These are phyloP conservation scores for Melieria crassipennis DNA, from an alignment of 2,888 invertebrate species.

Conservation along the genomic window DNA sequence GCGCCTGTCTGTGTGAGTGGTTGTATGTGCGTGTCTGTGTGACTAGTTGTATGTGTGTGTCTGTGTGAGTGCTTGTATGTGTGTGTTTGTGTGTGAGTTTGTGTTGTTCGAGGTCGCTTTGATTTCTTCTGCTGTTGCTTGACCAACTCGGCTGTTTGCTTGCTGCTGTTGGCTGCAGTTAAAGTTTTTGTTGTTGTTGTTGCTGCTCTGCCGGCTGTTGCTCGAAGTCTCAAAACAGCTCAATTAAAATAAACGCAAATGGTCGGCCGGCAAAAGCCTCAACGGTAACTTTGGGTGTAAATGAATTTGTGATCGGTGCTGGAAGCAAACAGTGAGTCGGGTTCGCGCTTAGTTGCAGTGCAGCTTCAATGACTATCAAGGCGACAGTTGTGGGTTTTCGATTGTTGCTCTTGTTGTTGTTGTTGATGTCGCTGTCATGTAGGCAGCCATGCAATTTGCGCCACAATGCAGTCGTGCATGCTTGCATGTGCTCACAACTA, in stretches of 20 bases:
- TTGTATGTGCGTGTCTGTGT: too few species aligned
- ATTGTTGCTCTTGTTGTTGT: background rate
- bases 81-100: too few species aligned
- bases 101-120: background rate
- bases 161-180: background rate
- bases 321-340: too few species aligned
- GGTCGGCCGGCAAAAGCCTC: constrained; percentile 9
- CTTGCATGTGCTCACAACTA: background rate
- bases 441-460: background rate
- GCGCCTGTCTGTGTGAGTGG: too few species aligned
- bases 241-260: constrained; percentile 31
- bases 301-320: constrained; percentile 10
- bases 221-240: constrained; percentile 22
- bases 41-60: too few species aligned
- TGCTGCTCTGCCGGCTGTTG: constrained; percentile 9
- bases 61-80: too few species aligned
- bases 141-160: too few species aligned
- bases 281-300: constrained; percentile 21
- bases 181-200: background rate
- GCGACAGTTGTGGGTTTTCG: background rate
- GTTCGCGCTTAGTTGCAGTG: too few species aligned
- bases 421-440: background rate
- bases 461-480: background rate
- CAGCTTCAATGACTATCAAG: background rate
- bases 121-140: background rate